Base-by-base conservation (phyloP, 2,113 vertebrate genomes). In the Brachyhypopomus occidentalis region DNA sequence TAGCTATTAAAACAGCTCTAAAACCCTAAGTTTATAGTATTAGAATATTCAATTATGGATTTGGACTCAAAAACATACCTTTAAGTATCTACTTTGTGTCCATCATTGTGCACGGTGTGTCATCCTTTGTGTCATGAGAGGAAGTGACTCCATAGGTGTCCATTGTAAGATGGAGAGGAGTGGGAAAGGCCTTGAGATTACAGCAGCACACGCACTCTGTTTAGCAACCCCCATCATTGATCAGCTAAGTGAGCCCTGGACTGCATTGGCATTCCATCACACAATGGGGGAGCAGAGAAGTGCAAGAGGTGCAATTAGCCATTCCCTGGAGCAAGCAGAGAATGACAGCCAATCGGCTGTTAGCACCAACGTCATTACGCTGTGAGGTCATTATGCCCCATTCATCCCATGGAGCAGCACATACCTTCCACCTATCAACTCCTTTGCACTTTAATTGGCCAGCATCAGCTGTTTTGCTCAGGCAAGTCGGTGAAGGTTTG, bases 221-320 rank as follows among this genome's bases (percentile, higher is more conserved):
- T 92, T 87, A 90, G 88, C 86, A 90, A 84, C 89, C 89, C 55
- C 5, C 78, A 23, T 84, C 89, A 94, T 93, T 83, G 92, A 94
- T 93, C 75, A 83, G 79, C 83, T 87, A 89, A 91, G 88, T 85
- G 86, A 88, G 89, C 56, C 83, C 79, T 80, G 82, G 73, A 86
- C 87, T 83, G 86, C 84, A 92, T 93, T 80, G 92, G 91, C 91
- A 92, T 92, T 87, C 87, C 86, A 87, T 92, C 91, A 93, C 84
- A 84, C 70, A 1, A 71, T 11, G 81, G 85, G 83, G 82, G 77
- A 82, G 85, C 38, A 30, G 84, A 84, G 86, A 82, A 90, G 89
- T 88, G 90, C 89, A 89, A 90, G 88, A 90, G 88, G 84, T 89
- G 92, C 92, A 92, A 93, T 93, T 93, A 93, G 85, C 80, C 73